Evolutionary conservation across 2,797 vertebrate species (phyloP).

Genomic region (Spinibarbus caldwelli): DNA sequence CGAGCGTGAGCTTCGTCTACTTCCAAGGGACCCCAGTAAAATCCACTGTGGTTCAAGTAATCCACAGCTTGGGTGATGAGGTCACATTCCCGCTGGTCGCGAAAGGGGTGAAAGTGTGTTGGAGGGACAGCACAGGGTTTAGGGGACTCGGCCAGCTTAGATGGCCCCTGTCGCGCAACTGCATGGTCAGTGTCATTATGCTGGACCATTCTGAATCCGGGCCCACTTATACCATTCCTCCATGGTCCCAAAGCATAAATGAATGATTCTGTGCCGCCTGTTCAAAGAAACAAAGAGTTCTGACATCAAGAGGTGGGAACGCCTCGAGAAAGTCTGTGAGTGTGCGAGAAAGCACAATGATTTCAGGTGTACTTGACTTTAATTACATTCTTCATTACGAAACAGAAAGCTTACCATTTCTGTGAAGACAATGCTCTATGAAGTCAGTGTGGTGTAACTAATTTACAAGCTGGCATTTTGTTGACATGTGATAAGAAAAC

Average conservation of each 20-base stretch:
- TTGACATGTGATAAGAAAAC: neutral
- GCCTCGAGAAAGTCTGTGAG: neutral
- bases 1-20: constrained; percentile 87
- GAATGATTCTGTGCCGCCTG: constrained; percentile 31
- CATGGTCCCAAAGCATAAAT: constrained; percentile 48
- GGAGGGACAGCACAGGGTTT: constrained; percentile 46
- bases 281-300: constrained; percentile 11
- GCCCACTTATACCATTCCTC: constrained; percentile 36
- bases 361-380: neutral
- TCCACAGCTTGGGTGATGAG: constrained; percentile 83
- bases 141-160: neutral
- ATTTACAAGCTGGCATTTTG: no score
- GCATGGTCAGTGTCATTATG: constrained; percentile 60
- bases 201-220: constrained; percentile 75
- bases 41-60: constrained; percentile 88
- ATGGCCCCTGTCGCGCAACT: constrained; percentile 5
- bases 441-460: neutral
- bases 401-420: neutral
- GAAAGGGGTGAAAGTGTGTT: constrained; percentile 88
- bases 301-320: neutral
- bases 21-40: constrained; percentile 91
- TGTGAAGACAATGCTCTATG: neutral
- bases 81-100: constrained; percentile 81
- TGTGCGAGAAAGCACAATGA: neutral
- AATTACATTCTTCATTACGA: neutral